These are phyloP conservation scores for Pseudobourletiella spinata DNA, from an alignment of 1,140 invertebrate genomes.

Conservation along the genomic window DNA sequence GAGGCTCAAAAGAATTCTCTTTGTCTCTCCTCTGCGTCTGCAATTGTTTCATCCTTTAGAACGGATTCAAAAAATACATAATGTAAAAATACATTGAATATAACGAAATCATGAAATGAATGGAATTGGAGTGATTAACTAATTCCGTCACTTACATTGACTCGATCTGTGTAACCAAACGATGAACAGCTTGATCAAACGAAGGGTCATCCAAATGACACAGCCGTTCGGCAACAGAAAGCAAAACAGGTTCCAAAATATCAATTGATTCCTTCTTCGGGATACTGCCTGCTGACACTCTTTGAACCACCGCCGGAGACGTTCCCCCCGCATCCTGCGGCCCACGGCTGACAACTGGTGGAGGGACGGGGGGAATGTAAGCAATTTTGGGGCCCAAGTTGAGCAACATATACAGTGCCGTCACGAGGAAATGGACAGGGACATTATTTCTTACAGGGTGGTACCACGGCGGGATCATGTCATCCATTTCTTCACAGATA, in stretches of 20 bases:
- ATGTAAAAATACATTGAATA: not conserved
- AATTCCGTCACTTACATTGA: constrained; percentile 28
- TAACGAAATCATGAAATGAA: too few relatives aligned
- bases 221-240: constrained; percentile 34
- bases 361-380: not conserved
- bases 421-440: constrained; percentile 32
- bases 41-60: constrained; percentile 32
- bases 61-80: constrained; percentile 3
- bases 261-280: not conserved
- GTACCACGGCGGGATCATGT: constrained; percentile 23
- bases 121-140: too few relatives aligned
- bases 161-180: constrained; percentile 31
- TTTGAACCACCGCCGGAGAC: not conserved
- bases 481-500: constrained; percentile 36
- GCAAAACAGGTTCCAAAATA: constrained; percentile 24
- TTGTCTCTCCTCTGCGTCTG: constrained; percentile 10
- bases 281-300: not conserved
- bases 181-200: constrained; percentile 35
- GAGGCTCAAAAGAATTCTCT: not conserved
- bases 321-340: not conserved
- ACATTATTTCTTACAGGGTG: constrained; percentile 28
- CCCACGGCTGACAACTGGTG: not conserved
- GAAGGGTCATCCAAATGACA: constrained; percentile 34
- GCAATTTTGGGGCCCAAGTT: constrained; percentile 23
- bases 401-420: constrained; percentile 29